Conservation (phyloP, 2,797 vertebrate species). For the Epinephelus awoara region DNA sequence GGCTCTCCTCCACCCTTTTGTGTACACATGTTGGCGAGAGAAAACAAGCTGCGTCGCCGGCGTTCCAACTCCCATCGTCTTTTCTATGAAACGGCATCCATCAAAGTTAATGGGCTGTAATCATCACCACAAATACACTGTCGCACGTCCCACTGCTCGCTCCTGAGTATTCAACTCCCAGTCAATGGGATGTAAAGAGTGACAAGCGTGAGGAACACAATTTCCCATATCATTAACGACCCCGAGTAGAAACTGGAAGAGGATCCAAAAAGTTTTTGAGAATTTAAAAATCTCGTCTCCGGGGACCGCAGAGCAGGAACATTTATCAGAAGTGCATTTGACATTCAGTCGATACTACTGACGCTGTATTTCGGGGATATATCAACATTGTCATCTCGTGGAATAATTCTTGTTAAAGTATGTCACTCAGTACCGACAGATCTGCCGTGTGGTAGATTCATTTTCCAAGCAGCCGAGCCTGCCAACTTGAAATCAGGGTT, state of each 20-base stretch:
- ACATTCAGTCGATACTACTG: slow-evolving; percentile 56
- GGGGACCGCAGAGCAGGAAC: slow-evolving; percentile 32
- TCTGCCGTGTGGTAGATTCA: slow-evolving; percentile 57
- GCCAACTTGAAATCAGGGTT: slow-evolving; percentile 66
- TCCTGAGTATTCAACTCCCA: slow-evolving; percentile 78
- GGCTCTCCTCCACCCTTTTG: slow-evolving; percentile 34
- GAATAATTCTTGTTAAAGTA: slow-evolving; percentile 73
- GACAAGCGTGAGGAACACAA: slow-evolving; percentile 71
- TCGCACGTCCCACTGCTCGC: slow-evolving; percentile 74
- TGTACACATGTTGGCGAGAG: slow-evolving; percentile 53
- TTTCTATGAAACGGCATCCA: slow-evolving; percentile 76
- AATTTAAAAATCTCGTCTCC: slow-evolving; percentile 38
- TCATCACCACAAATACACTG: slow-evolving; percentile 81
- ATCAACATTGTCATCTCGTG: slow-evolving; percentile 62
- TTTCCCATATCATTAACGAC: slow-evolving; percentile 72
- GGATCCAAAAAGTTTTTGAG: slow-evolving; percentile 46
- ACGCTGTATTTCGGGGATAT: slow-evolving; percentile 50
- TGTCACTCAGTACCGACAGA: slow-evolving; percentile 54
- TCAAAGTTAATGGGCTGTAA: slow-evolving; percentile 85
- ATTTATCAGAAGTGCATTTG: slow-evolving; percentile 49
- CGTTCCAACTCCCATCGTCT: slow-evolving; percentile 62
- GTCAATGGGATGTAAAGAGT: slow-evolving; percentile 80
- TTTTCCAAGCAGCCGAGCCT: slow-evolving; percentile 54
- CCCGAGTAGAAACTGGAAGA: slow-evolving; percentile 53
- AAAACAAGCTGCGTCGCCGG: slow-evolving; percentile 63